Conservation (phyloP, 2,888 invertebrate species). For the Netelia melanura region DNA sequence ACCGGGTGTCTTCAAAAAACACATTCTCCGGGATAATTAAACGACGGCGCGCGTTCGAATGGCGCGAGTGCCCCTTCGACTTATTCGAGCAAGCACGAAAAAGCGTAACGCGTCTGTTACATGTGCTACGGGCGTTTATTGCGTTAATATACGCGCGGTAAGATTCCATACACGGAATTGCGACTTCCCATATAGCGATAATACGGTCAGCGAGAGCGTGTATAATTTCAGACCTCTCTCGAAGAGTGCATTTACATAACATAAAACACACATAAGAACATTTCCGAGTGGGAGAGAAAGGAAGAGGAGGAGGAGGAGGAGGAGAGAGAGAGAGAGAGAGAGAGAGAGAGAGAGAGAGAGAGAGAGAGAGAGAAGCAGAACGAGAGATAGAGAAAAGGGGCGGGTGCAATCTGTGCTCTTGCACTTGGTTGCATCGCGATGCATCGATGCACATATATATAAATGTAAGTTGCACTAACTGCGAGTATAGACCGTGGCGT, state of each 20-base stretch:
- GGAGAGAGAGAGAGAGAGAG: neutral
- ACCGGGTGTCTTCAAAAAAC: too few relatives aligned
- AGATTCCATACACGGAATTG: conserved; percentile 23
- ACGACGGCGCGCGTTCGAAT: too few relatives aligned
- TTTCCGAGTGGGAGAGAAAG: neutral
- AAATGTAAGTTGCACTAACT: conserved; percentile 24
- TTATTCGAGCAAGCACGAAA: conserved; percentile 36
- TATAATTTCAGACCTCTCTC: conserved; percentile 43
- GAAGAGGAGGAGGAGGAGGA: too few relatives aligned
- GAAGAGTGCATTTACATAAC: conserved; percentile 73
- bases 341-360: neutral
- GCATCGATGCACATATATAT: neutral
- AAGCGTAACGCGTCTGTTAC: conserved; percentile 69
- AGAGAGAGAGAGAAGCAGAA: neutral
- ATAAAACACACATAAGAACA: conserved; percentile 70
- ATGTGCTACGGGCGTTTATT: conserved; percentile 60
- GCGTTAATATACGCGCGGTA: conserved; percentile 32
- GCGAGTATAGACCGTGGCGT: conserved; percentile 14
- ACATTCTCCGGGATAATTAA: too few relatives aligned
- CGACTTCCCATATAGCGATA: conserved; percentile 38
- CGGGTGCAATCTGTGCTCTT: conserved; percentile 52
- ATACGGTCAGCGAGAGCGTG: conserved; percentile 37
- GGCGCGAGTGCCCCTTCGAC: neutral
- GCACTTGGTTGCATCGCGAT: conserved; percentile 26
- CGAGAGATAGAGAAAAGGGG: neutral